A percentile compares a stretch with the other conserved stretches of the same genome.
phyloP scores from a whole-genome alignment of 1,140 invertebrate species.

The Nomia melanderi region DNA sequence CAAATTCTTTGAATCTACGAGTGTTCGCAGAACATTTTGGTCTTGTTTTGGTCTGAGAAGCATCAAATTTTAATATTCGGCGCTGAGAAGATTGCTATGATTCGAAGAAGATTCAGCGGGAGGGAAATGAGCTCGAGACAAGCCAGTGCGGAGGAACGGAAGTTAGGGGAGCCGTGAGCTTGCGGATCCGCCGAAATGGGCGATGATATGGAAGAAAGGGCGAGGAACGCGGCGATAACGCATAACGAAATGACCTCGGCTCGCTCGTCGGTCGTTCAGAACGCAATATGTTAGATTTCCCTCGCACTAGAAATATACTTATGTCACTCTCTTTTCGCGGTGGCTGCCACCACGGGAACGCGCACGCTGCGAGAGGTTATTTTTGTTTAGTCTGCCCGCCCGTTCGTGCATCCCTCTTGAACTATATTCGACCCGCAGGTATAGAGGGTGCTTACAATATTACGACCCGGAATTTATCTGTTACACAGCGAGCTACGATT shows the following conservation, averaged over 20 bases:
- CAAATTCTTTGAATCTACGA: too few relatives aligned
- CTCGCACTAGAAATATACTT: conserved; percentile 57
- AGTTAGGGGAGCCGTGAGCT: not conserved
- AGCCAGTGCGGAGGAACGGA: not conserved
- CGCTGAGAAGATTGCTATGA: not conserved
- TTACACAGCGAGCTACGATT: not conserved
- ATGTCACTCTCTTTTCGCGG: conserved; percentile 51
- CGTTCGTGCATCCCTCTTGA: conserved; percentile 43
- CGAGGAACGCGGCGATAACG: not conserved
- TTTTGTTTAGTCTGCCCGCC: conserved; percentile 68
- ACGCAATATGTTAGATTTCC: conserved; percentile 22
- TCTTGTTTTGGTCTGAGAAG: too few relatives aligned
- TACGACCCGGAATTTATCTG: not conserved
- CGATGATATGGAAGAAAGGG: not conserved
- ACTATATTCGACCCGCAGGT: conserved; percentile 32
- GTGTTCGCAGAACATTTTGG: too few relatives aligned
- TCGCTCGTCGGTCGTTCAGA: not conserved
- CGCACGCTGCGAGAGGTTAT: conserved; percentile 53
- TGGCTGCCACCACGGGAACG: conserved; percentile 32
- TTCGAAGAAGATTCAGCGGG: not conserved
- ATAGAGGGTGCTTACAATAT: not conserved
- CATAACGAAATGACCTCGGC: not conserved
- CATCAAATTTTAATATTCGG: not conserved
- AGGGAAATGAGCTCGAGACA: not conserved
- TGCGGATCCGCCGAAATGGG: not conserved